Conservation (phyloP, 2,888 invertebrate genomes). For the Tipula confusa region DNA sequence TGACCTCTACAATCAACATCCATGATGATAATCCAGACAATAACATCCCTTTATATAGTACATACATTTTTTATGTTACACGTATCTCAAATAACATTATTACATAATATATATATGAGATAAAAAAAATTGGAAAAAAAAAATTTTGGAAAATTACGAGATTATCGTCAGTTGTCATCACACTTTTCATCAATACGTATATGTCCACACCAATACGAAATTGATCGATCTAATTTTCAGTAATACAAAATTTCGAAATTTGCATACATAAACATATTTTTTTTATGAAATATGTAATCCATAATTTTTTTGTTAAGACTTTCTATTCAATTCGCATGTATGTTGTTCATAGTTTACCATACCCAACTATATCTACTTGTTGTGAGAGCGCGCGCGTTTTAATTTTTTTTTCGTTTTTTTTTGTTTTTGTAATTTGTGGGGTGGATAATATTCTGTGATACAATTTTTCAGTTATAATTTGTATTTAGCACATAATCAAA, state of each 20-base stretch:
- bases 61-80: not conserved
- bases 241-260: not conserved
- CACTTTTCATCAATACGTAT: not conserved
- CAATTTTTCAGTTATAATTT: not conserved
- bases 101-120: too few relatives aligned
- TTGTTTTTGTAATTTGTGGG: not conserved
- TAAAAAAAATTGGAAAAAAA: too few relatives aligned
- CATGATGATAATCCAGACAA: not conserved
- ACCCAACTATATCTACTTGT: not conserved
- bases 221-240: not conserved
- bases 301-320: not conserved
- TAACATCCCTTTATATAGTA: not conserved
- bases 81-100: not conserved
- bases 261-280: not conserved
- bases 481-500: constrained; percentile 12
- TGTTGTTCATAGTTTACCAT: not conserved
- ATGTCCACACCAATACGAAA: not conserved
- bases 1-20: not conserved
- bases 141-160: not conserved
- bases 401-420: not conserved
- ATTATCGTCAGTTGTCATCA: not conserved
- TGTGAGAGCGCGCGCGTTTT: not conserved
- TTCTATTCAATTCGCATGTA: not conserved
- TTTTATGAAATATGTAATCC: not conserved
- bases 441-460: not conserved